These are phyloP conservation scores for Carabus problematicus DNA, from an alignment of 2,888 invertebrate genomes.

Conservation along the genomic window DNA sequence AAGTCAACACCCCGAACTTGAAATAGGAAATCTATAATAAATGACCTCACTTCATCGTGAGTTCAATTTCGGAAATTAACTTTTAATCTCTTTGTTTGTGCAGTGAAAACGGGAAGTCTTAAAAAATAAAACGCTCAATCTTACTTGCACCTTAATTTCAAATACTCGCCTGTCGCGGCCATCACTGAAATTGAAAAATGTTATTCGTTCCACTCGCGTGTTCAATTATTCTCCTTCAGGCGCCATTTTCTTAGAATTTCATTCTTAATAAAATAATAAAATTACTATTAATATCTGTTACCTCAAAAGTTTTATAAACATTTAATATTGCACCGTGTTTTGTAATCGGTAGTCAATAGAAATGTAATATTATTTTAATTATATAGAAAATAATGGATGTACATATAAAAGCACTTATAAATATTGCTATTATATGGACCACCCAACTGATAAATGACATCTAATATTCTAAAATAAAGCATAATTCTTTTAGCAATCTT, in stretches of 20 bases:
- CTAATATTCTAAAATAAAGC: too few relatives aligned
- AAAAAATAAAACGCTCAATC: conserved; percentile 11
- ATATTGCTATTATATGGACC: too few relatives aligned
- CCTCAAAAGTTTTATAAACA: conserved; percentile 35
- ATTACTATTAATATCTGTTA: conserved; percentile 31
- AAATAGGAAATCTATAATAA: conserved; percentile 10
- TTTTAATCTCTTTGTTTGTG: conserved; percentile 29
- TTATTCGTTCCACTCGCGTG: background rate
- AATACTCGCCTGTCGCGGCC: background rate
- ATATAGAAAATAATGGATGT: too few relatives aligned
- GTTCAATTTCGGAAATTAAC: conserved; percentile 27
- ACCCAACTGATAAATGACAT: too few relatives aligned
- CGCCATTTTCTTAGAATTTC: conserved; percentile 24
- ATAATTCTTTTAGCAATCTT: too few relatives aligned
- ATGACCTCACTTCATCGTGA: conserved; percentile 1
- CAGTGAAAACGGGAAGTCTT: background rate
- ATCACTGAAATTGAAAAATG: conserved; percentile 4
- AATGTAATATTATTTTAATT: too few relatives aligned
- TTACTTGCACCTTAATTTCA: conserved; percentile 2
- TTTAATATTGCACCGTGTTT: background rate
- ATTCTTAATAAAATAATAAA: conserved; percentile 28
- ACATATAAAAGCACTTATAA: too few relatives aligned
- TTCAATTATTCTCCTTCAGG: too few relatives aligned
- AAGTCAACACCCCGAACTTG: too few relatives aligned
- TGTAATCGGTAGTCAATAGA: too few relatives aligned